A percentile compares a stretch with the other conserved stretches of the same genome.
Conservation (phyloP, 1,140 invertebrate genomes). For the Uloborus diversus region DNA sequence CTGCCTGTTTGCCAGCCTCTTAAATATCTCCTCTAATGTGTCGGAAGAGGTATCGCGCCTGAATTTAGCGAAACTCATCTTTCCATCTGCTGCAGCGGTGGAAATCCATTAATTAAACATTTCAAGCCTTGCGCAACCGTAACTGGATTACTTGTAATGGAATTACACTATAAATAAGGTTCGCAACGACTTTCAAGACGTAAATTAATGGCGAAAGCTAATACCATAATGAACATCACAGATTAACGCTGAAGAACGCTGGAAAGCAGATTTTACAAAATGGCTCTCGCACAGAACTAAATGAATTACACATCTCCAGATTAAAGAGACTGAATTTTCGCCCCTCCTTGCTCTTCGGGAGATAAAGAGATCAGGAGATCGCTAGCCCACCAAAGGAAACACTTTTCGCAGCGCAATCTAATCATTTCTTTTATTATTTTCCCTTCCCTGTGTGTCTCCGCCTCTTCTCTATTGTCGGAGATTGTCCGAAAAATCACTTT, state of each 20-base stretch:
- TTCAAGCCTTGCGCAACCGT: neutral
- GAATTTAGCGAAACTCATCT: too few relatives aligned
- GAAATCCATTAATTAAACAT: slow-evolving; percentile 32
- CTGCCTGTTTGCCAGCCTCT: too few relatives aligned
- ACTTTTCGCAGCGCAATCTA: slow-evolving; percentile 45
- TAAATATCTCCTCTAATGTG: too few relatives aligned
- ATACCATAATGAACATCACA: slow-evolving; percentile 36
- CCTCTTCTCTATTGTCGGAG: neutral
- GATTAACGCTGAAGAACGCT: slow-evolving; percentile 1
- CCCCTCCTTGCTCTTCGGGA: neutral
- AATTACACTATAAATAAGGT: slow-evolving; percentile 5
- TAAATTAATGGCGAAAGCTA: slow-evolving; percentile 33
- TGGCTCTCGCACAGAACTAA: slow-evolving; percentile 43
- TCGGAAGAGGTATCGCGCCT: too few relatives aligned
- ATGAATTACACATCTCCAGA: slow-evolving; percentile 33
- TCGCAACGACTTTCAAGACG: neutral
- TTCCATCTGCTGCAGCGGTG: too few relatives aligned
- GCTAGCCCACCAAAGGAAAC: slow-evolving; percentile 17
- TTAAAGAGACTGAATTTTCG: slow-evolving; percentile 19
- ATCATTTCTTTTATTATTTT: slow-evolving; percentile 47
- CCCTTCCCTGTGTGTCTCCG: neutral
- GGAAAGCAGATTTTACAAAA: slow-evolving; percentile 34
- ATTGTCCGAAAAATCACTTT: slow-evolving; percentile 56
- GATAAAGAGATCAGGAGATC: slow-evolving; percentile 41
- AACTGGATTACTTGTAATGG: slow-evolving; percentile 19